Evolutionary conservation across 2,888 invertebrate species (phyloP), one percentile per base, ranked within the genome.

Genomic region (Noctua janthina): DNA sequence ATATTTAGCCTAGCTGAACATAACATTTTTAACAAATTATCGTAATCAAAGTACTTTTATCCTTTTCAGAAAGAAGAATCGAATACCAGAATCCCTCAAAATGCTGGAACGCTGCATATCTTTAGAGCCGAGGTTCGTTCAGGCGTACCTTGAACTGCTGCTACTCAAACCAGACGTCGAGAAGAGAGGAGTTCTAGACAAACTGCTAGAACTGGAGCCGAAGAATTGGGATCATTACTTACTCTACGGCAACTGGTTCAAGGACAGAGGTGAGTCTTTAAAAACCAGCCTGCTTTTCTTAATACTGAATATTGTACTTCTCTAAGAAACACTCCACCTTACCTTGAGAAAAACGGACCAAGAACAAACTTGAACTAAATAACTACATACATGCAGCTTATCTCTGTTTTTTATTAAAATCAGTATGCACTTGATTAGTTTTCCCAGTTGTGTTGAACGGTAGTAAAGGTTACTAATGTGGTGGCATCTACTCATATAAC

Each of bases 221-320:
- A 95, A 94, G 75, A 98, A 98, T 92, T 98, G 98, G 90, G 98
- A 98, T 90, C 98, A 98, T 90, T 97, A 98, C 59, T 97, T 98
- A 67, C 97, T 98, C 85, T 98, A 98, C 91, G 98, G 98, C 56
- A 97, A 98, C 86, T 98, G 98, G 98, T 97, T 98, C 49, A 97
- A 97, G 82, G 97, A 97, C 79, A 97, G 97, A 96, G 98, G 98
- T 98, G 91, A 95, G 91, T 20, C 0, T 66, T 39, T 35, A 20
- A 39, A n/a, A 39, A 66, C 1, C 20, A 35, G 35, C 35, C 35
- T 39, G 20, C 35, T 64, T 20, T 64, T 64, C 10, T 62, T 29
- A 2, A 2, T 13, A 29, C 29, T 29, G 29, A 29, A 29, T 29
- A 29, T 29, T 29, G 29, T 29, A 29, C 29, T 29, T 29, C 29